These are phyloP conservation scores for Axea sp. DNA, from an alignment of 2,888 invertebrate species.

Conservation along the genomic window DNA sequence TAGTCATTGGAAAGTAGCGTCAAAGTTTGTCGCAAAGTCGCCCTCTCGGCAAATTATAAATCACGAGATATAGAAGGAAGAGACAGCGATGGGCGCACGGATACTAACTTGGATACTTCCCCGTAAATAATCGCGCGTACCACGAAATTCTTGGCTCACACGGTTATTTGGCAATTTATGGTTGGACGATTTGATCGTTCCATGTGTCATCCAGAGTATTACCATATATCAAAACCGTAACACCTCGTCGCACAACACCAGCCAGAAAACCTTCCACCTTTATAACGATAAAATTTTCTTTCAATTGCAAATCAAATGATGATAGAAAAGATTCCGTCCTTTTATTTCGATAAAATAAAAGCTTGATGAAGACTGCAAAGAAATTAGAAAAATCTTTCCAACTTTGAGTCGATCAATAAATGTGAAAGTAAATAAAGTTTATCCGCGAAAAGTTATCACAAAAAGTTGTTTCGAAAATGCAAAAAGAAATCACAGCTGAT, in stretches of 20 bases:
- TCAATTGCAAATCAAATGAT: constrained; percentile 9
- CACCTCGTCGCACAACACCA: constrained; percentile 64
- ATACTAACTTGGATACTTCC: constrained; percentile 61
- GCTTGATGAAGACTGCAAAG: too few relatives aligned
- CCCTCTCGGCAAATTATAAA: constrained; percentile 42
- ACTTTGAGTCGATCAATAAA: too few relatives aligned
- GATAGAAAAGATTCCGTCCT: too few relatives aligned
- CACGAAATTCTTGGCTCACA: constrained; percentile 68
- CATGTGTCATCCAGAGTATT: constrained; percentile 73
- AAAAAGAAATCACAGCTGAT: too few relatives aligned
- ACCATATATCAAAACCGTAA: constrained; percentile 71
- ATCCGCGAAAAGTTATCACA: too few relatives aligned
- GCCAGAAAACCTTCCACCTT: constrained; percentile 42
- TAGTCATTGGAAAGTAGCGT: constrained; percentile 23
- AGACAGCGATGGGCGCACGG: constrained; percentile 40
- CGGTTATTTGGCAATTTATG: constrained; percentile 72
- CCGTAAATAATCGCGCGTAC: constrained; percentile 64
- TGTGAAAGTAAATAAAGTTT: too few relatives aligned
- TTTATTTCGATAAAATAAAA: too few relatives aligned
- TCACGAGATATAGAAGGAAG: constrained; percentile 39
- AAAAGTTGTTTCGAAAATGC: too few relatives aligned
- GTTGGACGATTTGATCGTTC: constrained; percentile 70
- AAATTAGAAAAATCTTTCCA: too few relatives aligned
- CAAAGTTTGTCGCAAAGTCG: constrained; percentile 21
- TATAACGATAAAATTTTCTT: constrained; percentile 31